Percentiles rank a stretch among this genome's conserved stretches.
Evolutionary conservation across 2,888 invertebrate genomes (phyloP).

Genomic region (Drosophila differens): DNA sequence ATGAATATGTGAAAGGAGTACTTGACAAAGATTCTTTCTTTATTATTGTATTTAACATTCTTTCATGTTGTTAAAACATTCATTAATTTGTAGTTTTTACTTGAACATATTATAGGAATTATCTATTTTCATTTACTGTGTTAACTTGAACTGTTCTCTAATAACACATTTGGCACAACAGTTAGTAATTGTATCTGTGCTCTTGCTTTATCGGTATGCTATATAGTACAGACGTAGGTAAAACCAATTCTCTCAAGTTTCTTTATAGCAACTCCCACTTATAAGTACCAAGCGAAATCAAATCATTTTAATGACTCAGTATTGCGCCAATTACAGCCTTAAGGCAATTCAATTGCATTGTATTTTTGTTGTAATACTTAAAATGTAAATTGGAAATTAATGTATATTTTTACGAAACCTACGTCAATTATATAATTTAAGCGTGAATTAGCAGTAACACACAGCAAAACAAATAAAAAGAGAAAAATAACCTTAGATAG

Average conservation of each 20-base stretch:
- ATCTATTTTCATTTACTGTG: not conserved
- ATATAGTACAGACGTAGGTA: conserved; percentile 8
- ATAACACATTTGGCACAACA: not conserved
- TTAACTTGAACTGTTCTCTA: not conserved
- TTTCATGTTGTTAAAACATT: not conserved
- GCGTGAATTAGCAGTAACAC: conserved; percentile 65
- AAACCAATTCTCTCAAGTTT: conserved; percentile 20
- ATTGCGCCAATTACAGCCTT: conserved; percentile 52
- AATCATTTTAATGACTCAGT: conserved; percentile 49
- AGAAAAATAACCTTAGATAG: conserved; percentile 46
- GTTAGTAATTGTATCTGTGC: not conserved
- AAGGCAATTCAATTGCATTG: conserved; percentile 49
- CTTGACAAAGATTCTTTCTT: not conserved
- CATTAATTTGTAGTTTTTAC: not conserved
- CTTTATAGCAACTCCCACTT: conserved; percentile 43
- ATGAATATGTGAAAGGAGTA: conserved; percentile 10
- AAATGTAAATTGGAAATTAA: conserved; percentile 72
- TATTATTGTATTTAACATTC: not conserved
- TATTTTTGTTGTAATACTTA: conserved; percentile 37
- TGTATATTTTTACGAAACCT: conserved; percentile 70
- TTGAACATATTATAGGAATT: not conserved
- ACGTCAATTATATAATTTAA: conserved; percentile 78
- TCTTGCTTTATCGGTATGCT: conserved; percentile 12
- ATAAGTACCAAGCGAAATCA: conserved; percentile 29
- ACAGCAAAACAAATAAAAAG: conserved; percentile 20